phyloP scores from a whole-genome alignment of 53 echinoderm and acorn worm species.

The Zoroaster sp. region DNA sequence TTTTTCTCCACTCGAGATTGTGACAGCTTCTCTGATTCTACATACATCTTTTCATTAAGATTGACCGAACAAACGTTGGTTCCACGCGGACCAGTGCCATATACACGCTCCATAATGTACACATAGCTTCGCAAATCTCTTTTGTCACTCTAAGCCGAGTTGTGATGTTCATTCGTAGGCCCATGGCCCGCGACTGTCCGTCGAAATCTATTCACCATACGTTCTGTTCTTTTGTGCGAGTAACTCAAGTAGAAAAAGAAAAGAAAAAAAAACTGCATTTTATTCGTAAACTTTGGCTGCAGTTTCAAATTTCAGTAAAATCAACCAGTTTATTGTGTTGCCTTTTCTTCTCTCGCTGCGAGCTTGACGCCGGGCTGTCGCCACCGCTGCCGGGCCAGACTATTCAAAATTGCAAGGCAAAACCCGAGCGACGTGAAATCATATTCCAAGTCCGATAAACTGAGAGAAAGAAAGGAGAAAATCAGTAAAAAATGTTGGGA shows the following conservation, averaged over 20 bases:
- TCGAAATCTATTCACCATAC: background rate
- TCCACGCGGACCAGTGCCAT: background rate
- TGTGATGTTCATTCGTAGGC: background rate
- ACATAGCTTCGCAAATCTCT: background rate
- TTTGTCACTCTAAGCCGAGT: background rate
- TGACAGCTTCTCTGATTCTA: background rate
- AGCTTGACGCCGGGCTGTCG: conserved; percentile 41
- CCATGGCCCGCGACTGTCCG: background rate
- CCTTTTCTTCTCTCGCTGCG: background rate
- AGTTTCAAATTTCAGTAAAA: conserved; percentile 65
- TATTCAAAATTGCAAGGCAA: conserved; percentile 41
- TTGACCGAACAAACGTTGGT: too few relatives aligned
- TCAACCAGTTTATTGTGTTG: conserved; percentile 53
- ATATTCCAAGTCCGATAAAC: conserved; percentile 33
- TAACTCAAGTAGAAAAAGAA: background rate
- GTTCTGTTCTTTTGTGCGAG: conserved; percentile 28
- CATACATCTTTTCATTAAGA: too few relatives aligned
- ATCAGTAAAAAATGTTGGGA: background rate
- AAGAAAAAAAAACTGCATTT: background rate
- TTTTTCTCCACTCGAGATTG: background rate
- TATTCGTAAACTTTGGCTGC: conserved; percentile 2
- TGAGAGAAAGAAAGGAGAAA: conserved; percentile 9
- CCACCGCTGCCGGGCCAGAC: conserved; percentile 31
- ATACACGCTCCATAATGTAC: background rate
- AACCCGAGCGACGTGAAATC: conserved; percentile 25